Conservation (phyloP, 2,113 vertebrate genomes). For the Perognathus longimembris region DNA sequence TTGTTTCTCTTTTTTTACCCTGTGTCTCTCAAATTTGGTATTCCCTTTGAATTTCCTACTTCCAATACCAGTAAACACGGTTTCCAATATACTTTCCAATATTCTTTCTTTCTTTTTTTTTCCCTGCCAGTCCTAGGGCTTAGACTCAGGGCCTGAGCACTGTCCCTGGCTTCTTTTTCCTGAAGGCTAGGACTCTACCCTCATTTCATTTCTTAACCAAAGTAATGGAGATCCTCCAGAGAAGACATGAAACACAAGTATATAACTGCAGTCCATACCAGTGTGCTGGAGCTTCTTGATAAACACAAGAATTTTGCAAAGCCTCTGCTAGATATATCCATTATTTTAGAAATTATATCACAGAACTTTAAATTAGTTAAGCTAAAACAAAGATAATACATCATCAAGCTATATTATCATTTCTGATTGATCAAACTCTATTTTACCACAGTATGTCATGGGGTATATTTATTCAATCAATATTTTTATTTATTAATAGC, state of each 20-base stretch:
- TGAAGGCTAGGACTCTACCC: too few species aligned
- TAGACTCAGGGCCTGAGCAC: too few species aligned
- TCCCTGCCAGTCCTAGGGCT: too few species aligned
- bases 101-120: too few species aligned
- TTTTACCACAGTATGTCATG: neutral
- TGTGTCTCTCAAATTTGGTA: too few species aligned
- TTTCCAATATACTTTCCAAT: too few species aligned
- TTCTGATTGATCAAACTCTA: neutral
- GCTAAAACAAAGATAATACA: neutral
- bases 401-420: neutral
- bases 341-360: conserved; percentile 4
- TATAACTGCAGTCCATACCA: neutral
- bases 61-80: too few species aligned
- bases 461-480: neutral
- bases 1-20: too few species aligned
- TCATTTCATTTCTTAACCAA: neutral
- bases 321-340: neutral
- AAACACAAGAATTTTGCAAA: neutral
- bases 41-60: too few species aligned
- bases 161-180: too few species aligned
- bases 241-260: neutral
- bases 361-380: conserved; percentile 13
- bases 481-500: neutral
- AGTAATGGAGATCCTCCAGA: neutral
- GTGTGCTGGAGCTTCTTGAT: neutral